These are phyloP conservation scores for Monochamus alternatus DNA, from an alignment of 2,888 invertebrate genomes.

Conservation along the genomic window DNA sequence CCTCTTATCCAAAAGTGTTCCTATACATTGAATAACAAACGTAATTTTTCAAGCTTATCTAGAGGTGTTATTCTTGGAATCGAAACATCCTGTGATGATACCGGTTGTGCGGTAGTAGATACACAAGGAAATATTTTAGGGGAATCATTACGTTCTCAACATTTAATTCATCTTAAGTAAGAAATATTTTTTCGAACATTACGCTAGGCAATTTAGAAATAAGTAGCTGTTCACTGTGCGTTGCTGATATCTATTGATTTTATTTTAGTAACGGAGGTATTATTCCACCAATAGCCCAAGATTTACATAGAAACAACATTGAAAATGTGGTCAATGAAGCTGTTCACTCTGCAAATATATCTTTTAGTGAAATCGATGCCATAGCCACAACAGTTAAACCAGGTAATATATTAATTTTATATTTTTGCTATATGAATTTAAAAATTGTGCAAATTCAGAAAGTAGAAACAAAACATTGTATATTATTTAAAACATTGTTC, in stretches of 20 bases:
- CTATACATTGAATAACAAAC: background rate
- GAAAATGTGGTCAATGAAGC: conserved; percentile 81
- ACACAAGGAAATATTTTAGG: conserved; percentile 81
- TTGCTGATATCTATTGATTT: background rate
- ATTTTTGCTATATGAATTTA: too few relatives aligned
- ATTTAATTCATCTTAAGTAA: conserved; percentile 82
- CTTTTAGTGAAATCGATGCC: conserved; percentile 82
- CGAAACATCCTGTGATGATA: conserved; percentile 98
- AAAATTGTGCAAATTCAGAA: too few relatives aligned
- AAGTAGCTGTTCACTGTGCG: background rate
- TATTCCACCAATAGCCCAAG: conserved; percentile 88
- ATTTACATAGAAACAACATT: conserved; percentile 87
- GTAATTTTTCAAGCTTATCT: conserved; percentile 31
- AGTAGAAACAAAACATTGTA: too few relatives aligned
- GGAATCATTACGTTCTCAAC: conserved; percentile 88
- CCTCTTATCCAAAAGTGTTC: background rate
- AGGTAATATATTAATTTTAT: conserved; percentile 66
- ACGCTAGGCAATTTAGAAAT: background rate
- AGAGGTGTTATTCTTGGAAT: conserved; percentile 84
- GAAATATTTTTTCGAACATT: background rate
- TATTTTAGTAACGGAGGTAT: conserved; percentile 85
- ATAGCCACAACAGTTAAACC: conserved; percentile 95
- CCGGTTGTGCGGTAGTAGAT: conserved; percentile 91
- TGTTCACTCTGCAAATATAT: conserved; percentile 75
- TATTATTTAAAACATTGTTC: background rate